Conservation (phyloP, 2,113 vertebrate genomes). For the Tursiops truncatus region DNA sequence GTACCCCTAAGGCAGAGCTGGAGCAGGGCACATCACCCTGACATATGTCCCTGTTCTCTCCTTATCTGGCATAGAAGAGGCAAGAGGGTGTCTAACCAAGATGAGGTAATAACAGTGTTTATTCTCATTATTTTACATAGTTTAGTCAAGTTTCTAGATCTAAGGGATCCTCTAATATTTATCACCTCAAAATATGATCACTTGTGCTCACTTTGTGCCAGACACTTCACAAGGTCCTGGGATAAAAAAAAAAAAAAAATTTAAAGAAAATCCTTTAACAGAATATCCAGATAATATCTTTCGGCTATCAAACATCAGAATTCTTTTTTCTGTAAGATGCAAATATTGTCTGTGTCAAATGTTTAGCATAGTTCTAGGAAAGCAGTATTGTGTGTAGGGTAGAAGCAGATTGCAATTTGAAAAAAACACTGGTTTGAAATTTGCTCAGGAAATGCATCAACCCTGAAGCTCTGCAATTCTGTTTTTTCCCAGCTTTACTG, state of each 20-base stretch:
- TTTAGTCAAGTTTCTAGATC: background rate
- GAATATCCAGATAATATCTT: background rate
- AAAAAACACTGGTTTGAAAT: background rate
- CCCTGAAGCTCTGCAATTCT: background rate
- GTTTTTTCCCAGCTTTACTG: background rate
- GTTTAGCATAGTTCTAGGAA: background rate
- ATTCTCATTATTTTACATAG: background rate
- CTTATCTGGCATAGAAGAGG: background rate
- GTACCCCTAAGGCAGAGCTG: background rate
- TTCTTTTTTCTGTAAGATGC: background rate
- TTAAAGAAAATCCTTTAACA: background rate
- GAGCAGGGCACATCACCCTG: background rate
- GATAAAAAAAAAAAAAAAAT: background rate
- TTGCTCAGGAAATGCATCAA: background rate
- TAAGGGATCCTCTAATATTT: background rate
- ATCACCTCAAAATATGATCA: background rate
- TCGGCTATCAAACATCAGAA: background rate
- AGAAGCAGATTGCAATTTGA: background rate
- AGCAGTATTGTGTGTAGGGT: background rate
- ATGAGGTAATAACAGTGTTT: background rate
- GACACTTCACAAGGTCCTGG: background rate
- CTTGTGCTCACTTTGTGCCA: background rate
- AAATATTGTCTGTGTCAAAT: background rate
- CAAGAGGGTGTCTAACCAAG: background rate
- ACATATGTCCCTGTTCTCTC: background rate